phyloP scores from a whole-genome alignment of 1,140 invertebrate genomes.

The Drosophila athabasca region DNA sequence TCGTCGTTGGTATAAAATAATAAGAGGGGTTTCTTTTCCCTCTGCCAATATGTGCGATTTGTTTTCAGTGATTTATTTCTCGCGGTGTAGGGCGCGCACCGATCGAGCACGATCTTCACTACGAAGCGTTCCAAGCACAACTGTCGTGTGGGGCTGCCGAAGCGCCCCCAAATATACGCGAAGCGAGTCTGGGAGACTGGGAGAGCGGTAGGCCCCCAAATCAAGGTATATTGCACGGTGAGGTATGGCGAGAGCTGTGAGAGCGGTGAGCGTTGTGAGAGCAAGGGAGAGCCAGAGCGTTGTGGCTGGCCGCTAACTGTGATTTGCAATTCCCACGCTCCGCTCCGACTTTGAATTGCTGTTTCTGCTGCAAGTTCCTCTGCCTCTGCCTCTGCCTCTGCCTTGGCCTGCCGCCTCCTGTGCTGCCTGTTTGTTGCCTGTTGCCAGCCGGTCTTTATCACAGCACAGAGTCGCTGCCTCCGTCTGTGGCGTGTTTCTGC shows the following conservation, averaged over 20 bases:
- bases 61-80: constrained; percentile 26
- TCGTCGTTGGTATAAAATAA: constrained; percentile 51
- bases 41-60: constrained; percentile 24
- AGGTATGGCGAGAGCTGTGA: constrained; percentile 45
- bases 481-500: constrained; percentile 13
- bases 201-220: constrained; percentile 5
- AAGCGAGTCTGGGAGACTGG: background rate
- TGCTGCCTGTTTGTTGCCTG: constrained; percentile 25
- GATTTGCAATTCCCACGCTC: constrained; percentile 77
- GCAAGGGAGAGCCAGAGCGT: constrained; percentile 13
- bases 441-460: constrained; percentile 75
- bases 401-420: too few species aligned
- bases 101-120: constrained; percentile 79
- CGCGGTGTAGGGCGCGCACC: constrained; percentile 49
- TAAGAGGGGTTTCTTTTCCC: constrained; percentile 52
- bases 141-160: constrained; percentile 62
- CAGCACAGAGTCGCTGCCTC: constrained; percentile 1
- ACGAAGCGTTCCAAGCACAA: constrained; percentile 83
- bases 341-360: constrained; percentile 73
- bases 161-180: constrained; percentile 69
- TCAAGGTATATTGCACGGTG: too few species aligned
- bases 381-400: too few species aligned
- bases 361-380: constrained; percentile 35
- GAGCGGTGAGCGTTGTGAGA: constrained; percentile 43
- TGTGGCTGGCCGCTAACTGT: constrained; percentile 25